Base-by-base conservation (phyloP, 2,113 vertebrate species). In the Carlito syrichta region DNA sequence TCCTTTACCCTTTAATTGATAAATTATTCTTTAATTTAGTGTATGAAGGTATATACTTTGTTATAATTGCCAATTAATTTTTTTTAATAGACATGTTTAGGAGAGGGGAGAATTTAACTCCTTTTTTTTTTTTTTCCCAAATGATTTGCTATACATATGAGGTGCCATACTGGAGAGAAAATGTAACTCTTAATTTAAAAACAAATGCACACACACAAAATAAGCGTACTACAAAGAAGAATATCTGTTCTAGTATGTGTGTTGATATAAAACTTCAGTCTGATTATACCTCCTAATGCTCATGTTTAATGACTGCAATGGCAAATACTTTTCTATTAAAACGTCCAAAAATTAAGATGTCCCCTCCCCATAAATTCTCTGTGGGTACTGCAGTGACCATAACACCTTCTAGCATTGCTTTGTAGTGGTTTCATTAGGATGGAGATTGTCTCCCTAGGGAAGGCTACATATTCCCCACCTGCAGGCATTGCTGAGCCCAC, bases 391-490 rank as follows among this genome's bases (percentile, higher is more conserved):
- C n/a, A 99, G 97, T 40, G 32, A 85, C n/a, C 0, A 99, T 96
- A 58, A 99, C 99, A 50, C 99, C 99, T 10, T 98, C 98, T 92
- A 98, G 98, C 98, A 99, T 94, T n/a, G 99, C 98, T 97, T 91
- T 98, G 94, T n/a, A 99, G 99, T 12, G 97, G 96, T 98, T 99
- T 77, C 84, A 98, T 99, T 74, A 98, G 97, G 8, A 99, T 97
- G 0, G 98, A 99, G 30, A 48, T 98, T 96, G 87, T 97, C 6
- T 98, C 97, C 99, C 99, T 99, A 99, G 99, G 40, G 99, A 98
- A 9, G 97, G 96, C 85, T 98, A 92, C 86, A 99, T 99, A 84
- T 98, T 99, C 87, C 99, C 99, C 0, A 98, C 98, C 97, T 99
- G 98, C 48, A 97, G 96, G 74, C 99, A 99, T 74, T 99, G 98